These are phyloP conservation scores for Lasioglossum villosulum DNA, from an alignment of 2,888 invertebrate species.

Conservation along the genomic window DNA sequence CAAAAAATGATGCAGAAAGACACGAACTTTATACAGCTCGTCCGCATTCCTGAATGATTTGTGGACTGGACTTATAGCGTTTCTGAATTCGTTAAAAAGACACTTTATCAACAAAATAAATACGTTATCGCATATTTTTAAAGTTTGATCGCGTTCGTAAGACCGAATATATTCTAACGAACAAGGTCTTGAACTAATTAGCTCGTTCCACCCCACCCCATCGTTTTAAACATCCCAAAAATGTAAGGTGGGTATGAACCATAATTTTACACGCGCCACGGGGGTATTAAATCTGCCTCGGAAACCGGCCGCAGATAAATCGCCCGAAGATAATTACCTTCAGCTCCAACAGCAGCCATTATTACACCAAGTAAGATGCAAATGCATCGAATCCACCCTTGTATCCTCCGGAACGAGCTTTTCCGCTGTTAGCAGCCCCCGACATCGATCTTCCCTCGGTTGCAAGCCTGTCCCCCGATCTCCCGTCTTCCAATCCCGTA, in stretches of 20 bases:
- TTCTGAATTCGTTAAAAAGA: neutral
- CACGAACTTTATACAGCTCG: no score
- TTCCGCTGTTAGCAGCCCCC: neutral
- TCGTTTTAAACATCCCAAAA: neutral
- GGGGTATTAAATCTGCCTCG: neutral
- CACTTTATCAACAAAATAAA: no score
- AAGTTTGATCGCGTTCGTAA: no score
- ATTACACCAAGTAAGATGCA: constrained; percentile 9
- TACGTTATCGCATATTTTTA: no score
- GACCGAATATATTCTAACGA: neutral
- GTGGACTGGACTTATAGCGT: neutral
- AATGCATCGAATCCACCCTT: constrained; percentile 14
- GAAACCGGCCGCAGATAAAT: constrained; percentile 2
- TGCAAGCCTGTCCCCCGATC: neutral
- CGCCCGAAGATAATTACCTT: constrained; percentile 8
- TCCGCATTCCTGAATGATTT: neutral
- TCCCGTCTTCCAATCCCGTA: constrained; percentile 23
- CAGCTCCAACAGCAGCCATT: neutral
- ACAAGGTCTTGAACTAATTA: neutral
- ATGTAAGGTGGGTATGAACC: neutral
- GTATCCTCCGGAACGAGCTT: neutral
- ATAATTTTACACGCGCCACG: neutral
- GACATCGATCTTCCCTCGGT: constrained; percentile 27
- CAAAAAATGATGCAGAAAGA: neutral
- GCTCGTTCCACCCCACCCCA: neutral